Conservation (phyloP, 2,797 vertebrate genomes). For the Hemitrygon akajei region DNA sequence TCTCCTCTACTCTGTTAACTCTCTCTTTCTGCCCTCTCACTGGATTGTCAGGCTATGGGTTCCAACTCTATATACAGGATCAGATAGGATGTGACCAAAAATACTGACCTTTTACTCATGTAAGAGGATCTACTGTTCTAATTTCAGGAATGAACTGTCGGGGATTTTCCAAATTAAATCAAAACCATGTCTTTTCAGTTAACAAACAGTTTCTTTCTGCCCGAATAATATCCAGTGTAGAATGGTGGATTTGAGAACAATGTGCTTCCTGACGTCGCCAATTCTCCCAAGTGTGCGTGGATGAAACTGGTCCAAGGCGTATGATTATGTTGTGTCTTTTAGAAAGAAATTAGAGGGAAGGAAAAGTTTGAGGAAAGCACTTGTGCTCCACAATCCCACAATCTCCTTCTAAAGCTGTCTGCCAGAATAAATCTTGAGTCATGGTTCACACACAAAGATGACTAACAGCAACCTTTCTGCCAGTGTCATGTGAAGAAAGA, state of each 20-base stretch:
- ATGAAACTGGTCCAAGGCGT: not conserved
- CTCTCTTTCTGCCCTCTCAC: too few relatives aligned
- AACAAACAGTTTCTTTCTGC: not conserved
- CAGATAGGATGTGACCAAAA: not conserved
- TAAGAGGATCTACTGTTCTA: not conserved
- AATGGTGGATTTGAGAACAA: not conserved
- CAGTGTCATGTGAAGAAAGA: too few relatives aligned
- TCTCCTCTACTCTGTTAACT: too few relatives aligned
- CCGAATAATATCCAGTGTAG: not conserved
- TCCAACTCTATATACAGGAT: not conserved
- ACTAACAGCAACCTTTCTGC: not conserved
- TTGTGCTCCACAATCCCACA: not conserved
- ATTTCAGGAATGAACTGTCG: conserved; percentile 14
- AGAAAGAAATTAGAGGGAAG: not conserved
- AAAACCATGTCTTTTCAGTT: not conserved
- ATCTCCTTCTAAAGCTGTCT: not conserved
- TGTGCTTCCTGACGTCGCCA: not conserved
- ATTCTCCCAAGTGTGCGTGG: not conserved
- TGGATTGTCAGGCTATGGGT: too few relatives aligned
- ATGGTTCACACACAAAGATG: not conserved
- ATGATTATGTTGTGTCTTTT: not conserved
- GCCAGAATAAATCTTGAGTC: not conserved
- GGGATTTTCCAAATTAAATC: not conserved
- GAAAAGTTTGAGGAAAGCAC: too few relatives aligned
- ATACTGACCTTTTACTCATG: not conserved